These are phyloP conservation scores for Erebia ligea DNA, from an alignment of 2,888 invertebrate species.

Conservation along the genomic window DNA sequence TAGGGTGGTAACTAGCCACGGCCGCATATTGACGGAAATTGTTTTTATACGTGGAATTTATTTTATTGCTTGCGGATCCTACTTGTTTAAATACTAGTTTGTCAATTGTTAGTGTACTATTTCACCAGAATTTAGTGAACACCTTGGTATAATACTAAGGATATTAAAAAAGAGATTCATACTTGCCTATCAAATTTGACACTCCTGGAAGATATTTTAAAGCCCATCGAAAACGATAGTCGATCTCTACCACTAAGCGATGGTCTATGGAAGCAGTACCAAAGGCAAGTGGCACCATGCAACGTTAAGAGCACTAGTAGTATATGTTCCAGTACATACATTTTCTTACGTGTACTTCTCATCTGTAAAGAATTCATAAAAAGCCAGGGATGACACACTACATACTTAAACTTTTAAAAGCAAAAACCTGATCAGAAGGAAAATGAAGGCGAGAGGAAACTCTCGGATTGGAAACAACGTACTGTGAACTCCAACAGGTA, in stretches of 20 bases:
- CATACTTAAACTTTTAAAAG: no score
- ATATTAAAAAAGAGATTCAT: background rate
- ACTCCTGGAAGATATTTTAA: slow-evolving; percentile 54
- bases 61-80: no score
- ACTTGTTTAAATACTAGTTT: no score
- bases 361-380: slow-evolving; percentile 51
- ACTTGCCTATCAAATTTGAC: slow-evolving; percentile 59
- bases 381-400: background rate
- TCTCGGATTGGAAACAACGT: no score
- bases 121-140: background rate
- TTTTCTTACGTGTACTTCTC: slow-evolving; percentile 56
- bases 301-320: slow-evolving; percentile 51
- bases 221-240: slow-evolving; percentile 53
- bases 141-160: background rate
- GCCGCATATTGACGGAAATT: no score
- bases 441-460: no score
- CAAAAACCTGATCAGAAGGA: no score
- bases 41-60: no score
- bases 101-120: background rate
- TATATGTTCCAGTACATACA: slow-evolving; percentile 62
- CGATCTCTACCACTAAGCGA: slow-evolving; percentile 39
- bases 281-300: slow-evolving; percentile 63
- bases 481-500: no score
- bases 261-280: slow-evolving; percentile 54
- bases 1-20: no score